phyloP scores from a whole-genome alignment of 2,113 vertebrate genomes.

The Spea bombifrons region DNA sequence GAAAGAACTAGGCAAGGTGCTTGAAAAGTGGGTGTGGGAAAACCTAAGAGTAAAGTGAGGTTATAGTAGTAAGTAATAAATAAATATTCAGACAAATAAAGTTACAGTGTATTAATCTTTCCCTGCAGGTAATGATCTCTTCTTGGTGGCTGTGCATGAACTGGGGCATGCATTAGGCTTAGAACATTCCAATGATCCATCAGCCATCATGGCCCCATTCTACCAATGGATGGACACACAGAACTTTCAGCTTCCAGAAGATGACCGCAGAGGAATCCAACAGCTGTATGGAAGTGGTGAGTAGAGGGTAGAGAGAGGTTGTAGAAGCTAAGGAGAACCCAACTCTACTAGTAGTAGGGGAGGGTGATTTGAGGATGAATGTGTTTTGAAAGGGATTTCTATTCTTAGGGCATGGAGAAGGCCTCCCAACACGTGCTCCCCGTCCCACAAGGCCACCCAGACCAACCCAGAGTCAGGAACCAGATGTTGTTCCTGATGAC shows the following conservation, averaged over 20 bases:
- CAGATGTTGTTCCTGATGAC: conserved; percentile 56
- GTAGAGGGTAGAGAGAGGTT: background rate
- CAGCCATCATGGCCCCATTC: conserved; percentile 90
- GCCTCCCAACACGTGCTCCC: background rate
- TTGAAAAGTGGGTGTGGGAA: too few species aligned
- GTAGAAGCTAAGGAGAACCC: background rate
- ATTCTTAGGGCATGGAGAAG: conserved; percentile 9
- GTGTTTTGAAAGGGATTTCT: background rate
- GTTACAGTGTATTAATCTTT: background rate
- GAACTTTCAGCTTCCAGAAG: conserved; percentile 82
- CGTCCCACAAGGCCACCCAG: conserved; percentile 16
- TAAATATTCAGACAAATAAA: too few species aligned
- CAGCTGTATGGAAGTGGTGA: conserved; percentile 74
- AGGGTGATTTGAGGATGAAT: background rate
- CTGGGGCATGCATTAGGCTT: conserved; percentile 85
- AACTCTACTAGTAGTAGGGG: background rate
- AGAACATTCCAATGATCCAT: conserved; percentile 82
- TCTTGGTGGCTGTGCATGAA: conserved; percentile 87
- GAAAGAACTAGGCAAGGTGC: too few species aligned
- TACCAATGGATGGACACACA: conserved; percentile 91
- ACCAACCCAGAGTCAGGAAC: conserved; percentile 48
- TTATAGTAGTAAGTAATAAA: too few species aligned
- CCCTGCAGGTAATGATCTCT: conserved; percentile 76
- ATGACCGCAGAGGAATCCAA: conserved; percentile 84
- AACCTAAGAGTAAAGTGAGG: too few species aligned